Percentiles rank a stretch among this genome's conserved stretches.
Conservation (phyloP, 2,113 vertebrate species). For the Podilymbus podiceps region DNA sequence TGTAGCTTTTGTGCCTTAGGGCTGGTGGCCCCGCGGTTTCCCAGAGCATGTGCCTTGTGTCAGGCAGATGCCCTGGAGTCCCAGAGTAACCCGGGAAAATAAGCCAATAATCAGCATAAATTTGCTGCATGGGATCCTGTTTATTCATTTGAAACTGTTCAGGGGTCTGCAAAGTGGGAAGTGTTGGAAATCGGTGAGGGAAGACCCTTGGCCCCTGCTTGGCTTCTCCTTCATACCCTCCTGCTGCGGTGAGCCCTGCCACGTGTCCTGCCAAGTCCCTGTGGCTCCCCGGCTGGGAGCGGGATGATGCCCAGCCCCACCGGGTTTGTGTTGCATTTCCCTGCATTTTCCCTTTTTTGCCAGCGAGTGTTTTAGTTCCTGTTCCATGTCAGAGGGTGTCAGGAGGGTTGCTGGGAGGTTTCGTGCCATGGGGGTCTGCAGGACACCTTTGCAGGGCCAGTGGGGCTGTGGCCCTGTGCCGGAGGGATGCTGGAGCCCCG, state of each 20-base stretch:
- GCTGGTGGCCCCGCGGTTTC: neutral
- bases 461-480: neutral
- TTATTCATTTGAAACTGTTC: neutral
- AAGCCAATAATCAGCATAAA: neutral
- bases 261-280: accelerated
- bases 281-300: neutral
- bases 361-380: neutral
- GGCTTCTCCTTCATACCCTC: neutral
- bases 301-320: accelerated
- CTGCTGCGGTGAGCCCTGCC: neutral
- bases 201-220: neutral
- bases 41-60: neutral
- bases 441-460: neutral
- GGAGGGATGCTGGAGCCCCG: accelerated
- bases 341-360: neutral
- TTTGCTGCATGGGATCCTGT: neutral
- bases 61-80: neutral
- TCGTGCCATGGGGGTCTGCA: neutral
- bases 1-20: accelerated
- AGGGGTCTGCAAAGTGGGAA: neutral
- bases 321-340: neutral
- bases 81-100: neutral
- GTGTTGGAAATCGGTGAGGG: neutral
- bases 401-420: neutral
- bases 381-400: neutral